These are phyloP conservation scores for Setipinna tenuifilis DNA, from an alignment of 2,797 vertebrate species.

Conservation along the genomic window DNA sequence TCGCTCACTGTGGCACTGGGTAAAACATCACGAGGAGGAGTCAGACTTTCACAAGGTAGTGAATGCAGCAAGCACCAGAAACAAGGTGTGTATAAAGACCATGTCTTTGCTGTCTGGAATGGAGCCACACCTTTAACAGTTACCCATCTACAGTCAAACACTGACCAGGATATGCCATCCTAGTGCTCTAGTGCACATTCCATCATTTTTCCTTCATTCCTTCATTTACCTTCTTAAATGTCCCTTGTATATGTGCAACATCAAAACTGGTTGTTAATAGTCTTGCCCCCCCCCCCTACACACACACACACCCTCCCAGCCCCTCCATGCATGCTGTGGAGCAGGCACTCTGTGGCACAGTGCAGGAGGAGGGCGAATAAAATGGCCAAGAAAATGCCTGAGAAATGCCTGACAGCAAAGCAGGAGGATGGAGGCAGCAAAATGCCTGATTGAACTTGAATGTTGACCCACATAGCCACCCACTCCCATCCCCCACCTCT, in stretches of 20 bases:
- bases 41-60: constrained; percentile 29
- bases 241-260: too few relatives aligned
- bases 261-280: neutral
- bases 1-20: constrained; percentile 45
- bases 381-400: neutral
- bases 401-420: constrained; percentile 20
- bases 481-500: too few relatives aligned
- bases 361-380: neutral
- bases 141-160: neutral
- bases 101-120: neutral
- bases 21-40: constrained; percentile 39
- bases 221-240: neutral
- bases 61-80: constrained; percentile 13
- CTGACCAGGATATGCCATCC: neutral
- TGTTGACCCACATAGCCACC: constrained; percentile 29
- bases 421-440: constrained; percentile 42
- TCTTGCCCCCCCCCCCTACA: too few relatives aligned
- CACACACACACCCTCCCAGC: too few relatives aligned
- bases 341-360: neutral
- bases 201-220: neutral
- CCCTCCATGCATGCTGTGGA: neutral
- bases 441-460: constrained; percentile 60
- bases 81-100: neutral
- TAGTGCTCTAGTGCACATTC: neutral
- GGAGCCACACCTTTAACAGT: neutral